These are phyloP conservation scores for Nymphalis c-album DNA, from an alignment of 2,888 invertebrate species.

Conservation along the genomic window DNA sequence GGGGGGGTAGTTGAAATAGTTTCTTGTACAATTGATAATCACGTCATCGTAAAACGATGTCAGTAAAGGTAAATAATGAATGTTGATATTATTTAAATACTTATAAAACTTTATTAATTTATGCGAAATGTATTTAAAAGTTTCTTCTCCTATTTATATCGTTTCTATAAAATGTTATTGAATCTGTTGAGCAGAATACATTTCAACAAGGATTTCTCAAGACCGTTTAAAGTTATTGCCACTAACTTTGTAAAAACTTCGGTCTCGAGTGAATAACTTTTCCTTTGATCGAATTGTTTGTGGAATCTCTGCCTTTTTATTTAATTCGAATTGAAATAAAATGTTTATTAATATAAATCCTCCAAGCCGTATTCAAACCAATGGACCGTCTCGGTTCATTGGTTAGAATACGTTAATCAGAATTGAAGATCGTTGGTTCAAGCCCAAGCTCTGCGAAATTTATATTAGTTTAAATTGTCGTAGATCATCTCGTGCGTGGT, in stretches of 20 bases:
- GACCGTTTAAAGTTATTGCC: conserved; percentile 23
- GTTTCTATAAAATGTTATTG: conserved; percentile 4
- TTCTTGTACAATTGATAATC: too few species aligned
- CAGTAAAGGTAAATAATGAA: too few species aligned
- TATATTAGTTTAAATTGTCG: too few species aligned
- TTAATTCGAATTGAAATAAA: background rate
- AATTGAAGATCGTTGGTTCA: too few species aligned
- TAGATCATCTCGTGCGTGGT: too few species aligned
- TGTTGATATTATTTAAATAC: too few species aligned
- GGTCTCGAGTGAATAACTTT: conserved; percentile 13
- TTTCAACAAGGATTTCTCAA: conserved; percentile 26
- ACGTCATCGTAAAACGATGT: too few species aligned
- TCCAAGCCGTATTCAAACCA: too few species aligned
- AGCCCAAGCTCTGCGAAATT: too few species aligned
- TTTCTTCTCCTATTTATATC: background rate
- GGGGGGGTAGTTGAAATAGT: too few species aligned
- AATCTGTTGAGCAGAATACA: conserved; percentile 26
- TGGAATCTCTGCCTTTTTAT: background rate
- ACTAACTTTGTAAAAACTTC: conserved; percentile 28
- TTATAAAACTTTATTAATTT: conserved; percentile 1
- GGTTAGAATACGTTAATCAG: too few species aligned
- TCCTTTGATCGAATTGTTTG: conserved; percentile 20
- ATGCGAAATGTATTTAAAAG: background rate
- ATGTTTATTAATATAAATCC: background rate
- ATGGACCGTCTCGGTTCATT: too few species aligned